Base-by-base conservation (phyloP, 2,113 vertebrate genomes). In the Lophius piscatorius region DNA sequence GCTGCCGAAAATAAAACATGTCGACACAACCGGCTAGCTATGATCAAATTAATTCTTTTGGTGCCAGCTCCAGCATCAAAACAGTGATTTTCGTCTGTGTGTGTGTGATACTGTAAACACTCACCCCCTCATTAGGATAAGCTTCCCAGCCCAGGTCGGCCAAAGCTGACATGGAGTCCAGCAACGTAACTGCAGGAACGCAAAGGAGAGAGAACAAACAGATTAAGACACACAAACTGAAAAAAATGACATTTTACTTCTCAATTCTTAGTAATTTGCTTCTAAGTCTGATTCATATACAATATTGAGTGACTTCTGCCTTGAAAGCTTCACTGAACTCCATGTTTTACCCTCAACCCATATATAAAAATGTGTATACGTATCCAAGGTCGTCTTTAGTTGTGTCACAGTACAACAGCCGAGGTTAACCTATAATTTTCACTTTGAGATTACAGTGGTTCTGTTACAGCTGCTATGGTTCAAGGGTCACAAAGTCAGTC, bases 141-240 rank as follows among this genome's bases (percentile, higher is more conserved):
- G 92, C 92, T 83, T 92, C 90, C 92, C 92, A 93, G 70, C 91
- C 92, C 49, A 93, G 90, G 84, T 93, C 92, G 20, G 92, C 92
- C 78, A 92, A 74, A 11, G 92, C 92, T 13, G 92, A 93, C 92
- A 93, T 93, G 18, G 92, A 92, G 80, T 93, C 92, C 83, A 93
- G 82, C 64, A 93, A 79, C n/a, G 92, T 93, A 49, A 93, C 92
- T 93, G 84, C 42, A 82, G 74, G 57, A 47, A 74, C 47, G 79
- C 3, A 72, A 11, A 67, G 17, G 11, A 60, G 10, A 74, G 36
- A 69, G 14, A 58, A 36, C 13, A 75, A 31, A 70, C 6, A 59
- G 16, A 29, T 78, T 17, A 67, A 70, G 12, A 64, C 34, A 29
- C 40, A 34, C 20, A 31, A 11, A 14, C n/a, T n/a, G 22, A 41